Evolutionary conservation across 1,140 invertebrate genomes (phyloP), one percentile per base, ranked within the genome.

Genomic region (Drosophila lini): DNA sequence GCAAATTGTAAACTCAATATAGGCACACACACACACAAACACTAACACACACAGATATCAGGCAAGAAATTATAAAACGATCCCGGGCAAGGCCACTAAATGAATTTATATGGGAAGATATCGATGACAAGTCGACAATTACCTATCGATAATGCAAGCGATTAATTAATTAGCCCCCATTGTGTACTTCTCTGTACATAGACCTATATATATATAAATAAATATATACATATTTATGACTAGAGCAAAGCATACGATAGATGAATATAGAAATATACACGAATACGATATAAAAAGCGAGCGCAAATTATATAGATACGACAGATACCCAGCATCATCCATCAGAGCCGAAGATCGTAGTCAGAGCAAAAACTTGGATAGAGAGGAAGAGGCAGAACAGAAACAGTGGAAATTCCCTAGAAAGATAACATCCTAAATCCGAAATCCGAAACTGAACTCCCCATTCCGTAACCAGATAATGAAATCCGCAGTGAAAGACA

Each of bases 1-100:
- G 83, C 55, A 89, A 83, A 88, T 75, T 86, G 61, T 82, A 79
- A 85, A 85, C 78, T 78, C 61, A 79, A 81, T 75, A 81, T 62
- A 86, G 59, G 59, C 59, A 73, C 60, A 80, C 68, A 52, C 63
- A 61, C 42, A 67, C 64, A 44, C 45, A 19, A 19, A 19, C 19
- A 56, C 19, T 10, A 28, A 80, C 47, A 75, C 70, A 63, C 48
- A 64, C 45, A 41, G 50, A 65, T 56, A 75, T 73, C 52, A 64
- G 59, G 41, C 70, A 45, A 68, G 5, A 48, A 32, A 60, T 36
- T 25, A 41, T 42, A 22, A 36, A 55, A 7, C 28, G 67, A 73
- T 71, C 32, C 40, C 62, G 57, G 25, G 55, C 57, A 28, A 45
- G 57, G 62, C 62, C 62, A 65, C 56, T 59, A 71, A 69, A 73